These are phyloP conservation scores for Oophaga pumilio DNA, from an alignment of 2,113 vertebrate genomes.

Conservation along the genomic window DNA sequence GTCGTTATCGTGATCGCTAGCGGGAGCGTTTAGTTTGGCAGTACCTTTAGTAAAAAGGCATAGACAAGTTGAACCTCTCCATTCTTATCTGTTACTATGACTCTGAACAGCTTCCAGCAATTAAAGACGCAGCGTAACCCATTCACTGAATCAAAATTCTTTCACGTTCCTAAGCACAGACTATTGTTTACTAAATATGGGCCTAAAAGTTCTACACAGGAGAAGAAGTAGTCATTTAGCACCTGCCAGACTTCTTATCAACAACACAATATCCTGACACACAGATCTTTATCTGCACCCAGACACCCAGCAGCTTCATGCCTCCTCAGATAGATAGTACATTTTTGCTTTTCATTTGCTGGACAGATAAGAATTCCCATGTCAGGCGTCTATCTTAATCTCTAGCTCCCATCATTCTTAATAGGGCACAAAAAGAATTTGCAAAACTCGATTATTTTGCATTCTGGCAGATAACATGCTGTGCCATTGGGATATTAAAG, in stretches of 20 bases:
- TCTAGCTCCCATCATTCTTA: constrained; percentile 56
- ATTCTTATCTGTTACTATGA: neutral
- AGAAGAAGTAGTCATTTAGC: constrained; percentile 53
- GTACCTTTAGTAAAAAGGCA: neutral
- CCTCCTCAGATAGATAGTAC: constrained; percentile 66
- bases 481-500: constrained; percentile 23
- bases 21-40: too few species aligned
- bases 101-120: constrained; percentile 23
- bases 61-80: neutral
- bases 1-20: too few species aligned
- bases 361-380: constrained; percentile 68
- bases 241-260: constrained; percentile 70
- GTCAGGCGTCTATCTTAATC: constrained; percentile 62
- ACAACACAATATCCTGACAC: constrained; percentile 66
- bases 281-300: constrained; percentile 64
- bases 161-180: constrained; percentile 27
- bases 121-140: neutral
- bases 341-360: constrained; percentile 66
- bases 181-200: constrained; percentile 46
- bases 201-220: constrained; percentile 34
- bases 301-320: constrained; percentile 66
- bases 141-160: constrained; percentile 6
- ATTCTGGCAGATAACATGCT: constrained; percentile 29
- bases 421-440: constrained; percentile 32
- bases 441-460: constrained; percentile 25